Percentiles rank a stretch among this genome's conserved stretches.
Evolutionary conservation across 2,888 invertebrate genomes (phyloP).

Genomic region (Lasioglossum oenotherae): DNA sequence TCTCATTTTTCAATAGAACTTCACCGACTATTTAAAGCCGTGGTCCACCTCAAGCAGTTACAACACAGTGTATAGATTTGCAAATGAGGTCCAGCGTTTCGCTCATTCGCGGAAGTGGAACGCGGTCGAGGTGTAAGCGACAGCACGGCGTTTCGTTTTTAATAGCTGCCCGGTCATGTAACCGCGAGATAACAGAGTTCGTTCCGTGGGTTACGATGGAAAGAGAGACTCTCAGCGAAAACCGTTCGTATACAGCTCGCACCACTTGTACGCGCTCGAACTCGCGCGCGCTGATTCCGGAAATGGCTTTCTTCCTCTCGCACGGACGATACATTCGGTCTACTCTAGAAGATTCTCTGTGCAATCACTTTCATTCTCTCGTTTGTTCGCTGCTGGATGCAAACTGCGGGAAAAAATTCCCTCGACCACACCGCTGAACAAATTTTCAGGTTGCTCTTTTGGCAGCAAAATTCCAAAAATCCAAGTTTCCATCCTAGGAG

Average conservation of each 20-base stretch:
- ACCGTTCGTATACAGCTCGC: constrained; percentile 22
- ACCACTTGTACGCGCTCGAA: constrained; percentile 8
- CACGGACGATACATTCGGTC: constrained; percentile 24
- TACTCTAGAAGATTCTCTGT: constrained; percentile 39
- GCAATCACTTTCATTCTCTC: constrained; percentile 61
- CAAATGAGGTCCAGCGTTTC: constrained; percentile 31
- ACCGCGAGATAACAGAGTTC: constrained; percentile 45
- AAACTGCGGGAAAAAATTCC: constrained; percentile 12
- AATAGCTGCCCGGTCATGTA: constrained; percentile 43
- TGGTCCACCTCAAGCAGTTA: not conserved
- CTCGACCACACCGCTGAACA: not conserved
- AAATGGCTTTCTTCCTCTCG: constrained; percentile 66
- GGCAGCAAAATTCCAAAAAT: too few relatives aligned
- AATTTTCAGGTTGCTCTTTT: not conserved
- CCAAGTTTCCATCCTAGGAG: too few relatives aligned
- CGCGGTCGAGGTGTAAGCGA: constrained; percentile 1
- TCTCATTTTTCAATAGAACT: not conserved
- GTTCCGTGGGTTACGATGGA: constrained; percentile 46
- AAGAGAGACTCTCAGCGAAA: constrained; percentile 58
- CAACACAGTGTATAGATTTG: constrained; percentile 23
- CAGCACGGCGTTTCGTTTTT: constrained; percentile 19
- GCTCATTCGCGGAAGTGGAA: constrained; percentile 42
- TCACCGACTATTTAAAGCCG: not conserved
- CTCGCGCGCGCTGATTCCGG: constrained; percentile 38
- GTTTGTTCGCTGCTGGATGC: constrained; percentile 19